phyloP scores from a whole-genome alignment of 2,797 vertebrate species.

The Alauda arvensis region DNA sequence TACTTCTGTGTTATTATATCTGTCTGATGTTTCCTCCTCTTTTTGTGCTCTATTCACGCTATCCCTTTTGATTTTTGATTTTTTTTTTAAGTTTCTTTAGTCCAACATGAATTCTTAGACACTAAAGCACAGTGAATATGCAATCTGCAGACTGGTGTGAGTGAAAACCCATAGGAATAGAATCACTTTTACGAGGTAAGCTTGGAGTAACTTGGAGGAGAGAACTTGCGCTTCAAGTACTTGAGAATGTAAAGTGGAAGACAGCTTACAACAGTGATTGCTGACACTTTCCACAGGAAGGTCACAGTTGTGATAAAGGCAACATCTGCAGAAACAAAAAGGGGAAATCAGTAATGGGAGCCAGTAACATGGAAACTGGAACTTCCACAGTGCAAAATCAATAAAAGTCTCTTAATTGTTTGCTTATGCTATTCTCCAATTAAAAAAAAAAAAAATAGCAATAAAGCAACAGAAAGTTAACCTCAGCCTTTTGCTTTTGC shows the following conservation, averaged over 20 bases:
- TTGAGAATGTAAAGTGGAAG: constrained; percentile 97
- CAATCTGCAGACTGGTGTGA: not conserved
- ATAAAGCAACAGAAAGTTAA: not conserved
- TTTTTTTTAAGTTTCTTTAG: not conserved
- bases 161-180: constrained; percentile 5
- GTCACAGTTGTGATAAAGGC: constrained; percentile 90
- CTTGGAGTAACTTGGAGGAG: constrained; percentile 97
- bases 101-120: constrained; percentile 40
- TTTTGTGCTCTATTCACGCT: constrained; percentile 51
- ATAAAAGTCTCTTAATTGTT: not conserved
- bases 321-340: constrained; percentile 76
- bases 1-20: not conserved
- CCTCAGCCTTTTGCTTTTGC: not conserved
- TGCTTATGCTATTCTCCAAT: not conserved
- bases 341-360: not conserved
- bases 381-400: not conserved
- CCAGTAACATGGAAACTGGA: not conserved
- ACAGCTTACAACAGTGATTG: constrained; percentile 95
- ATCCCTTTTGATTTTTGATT: not conserved
- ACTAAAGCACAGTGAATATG: constrained; percentile 47
- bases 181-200: constrained; percentile 82
- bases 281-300: constrained; percentile 97
- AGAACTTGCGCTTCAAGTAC: constrained; percentile 95
- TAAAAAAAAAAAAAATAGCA: not conserved
- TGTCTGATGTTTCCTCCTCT: constrained; percentile 12